These are phyloP conservation scores for Bothrops jararaca DNA, from an alignment of 2,113 vertebrate species.

Conservation along the genomic window DNA sequence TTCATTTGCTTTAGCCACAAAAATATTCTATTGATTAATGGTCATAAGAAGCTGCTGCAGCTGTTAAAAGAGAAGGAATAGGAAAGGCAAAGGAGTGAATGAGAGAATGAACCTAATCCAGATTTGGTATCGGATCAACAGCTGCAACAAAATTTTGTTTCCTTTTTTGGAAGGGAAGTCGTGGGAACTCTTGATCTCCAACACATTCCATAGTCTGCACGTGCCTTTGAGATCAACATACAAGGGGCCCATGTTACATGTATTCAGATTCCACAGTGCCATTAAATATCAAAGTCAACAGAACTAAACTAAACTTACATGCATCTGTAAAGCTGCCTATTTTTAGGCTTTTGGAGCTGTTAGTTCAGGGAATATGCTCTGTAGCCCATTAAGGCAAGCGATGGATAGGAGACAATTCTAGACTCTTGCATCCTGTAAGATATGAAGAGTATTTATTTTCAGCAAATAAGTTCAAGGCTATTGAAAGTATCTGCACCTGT, in stretches of 20 bases:
- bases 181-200: constrained; percentile 38
- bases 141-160: constrained; percentile 42
- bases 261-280: neutral
- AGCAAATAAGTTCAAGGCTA: neutral
- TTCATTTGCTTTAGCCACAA: neutral
- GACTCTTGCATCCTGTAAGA: neutral
- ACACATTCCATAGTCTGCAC: neutral
- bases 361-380: neutral
- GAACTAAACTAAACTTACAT: neutral
- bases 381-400: neutral
- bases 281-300: neutral
- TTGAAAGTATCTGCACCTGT: neutral
- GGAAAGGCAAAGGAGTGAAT: neutral
- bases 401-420: neutral
- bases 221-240: constrained; percentile 15
- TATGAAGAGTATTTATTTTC: neutral
- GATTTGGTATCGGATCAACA: constrained; percentile 33
- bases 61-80: neutral
- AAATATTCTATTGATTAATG: neutral
- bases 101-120: neutral
- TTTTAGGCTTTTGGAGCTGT: neutral
- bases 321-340: neutral
- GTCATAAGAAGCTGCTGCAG: too few species aligned
- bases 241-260: accelerated
- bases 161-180: constrained; percentile 51